A percentile compares a stretch with the other conserved stretches of the same genome.
Conservation (phyloP, 2,797 vertebrate genomes). For the Notamacropus eugenii region DNA sequence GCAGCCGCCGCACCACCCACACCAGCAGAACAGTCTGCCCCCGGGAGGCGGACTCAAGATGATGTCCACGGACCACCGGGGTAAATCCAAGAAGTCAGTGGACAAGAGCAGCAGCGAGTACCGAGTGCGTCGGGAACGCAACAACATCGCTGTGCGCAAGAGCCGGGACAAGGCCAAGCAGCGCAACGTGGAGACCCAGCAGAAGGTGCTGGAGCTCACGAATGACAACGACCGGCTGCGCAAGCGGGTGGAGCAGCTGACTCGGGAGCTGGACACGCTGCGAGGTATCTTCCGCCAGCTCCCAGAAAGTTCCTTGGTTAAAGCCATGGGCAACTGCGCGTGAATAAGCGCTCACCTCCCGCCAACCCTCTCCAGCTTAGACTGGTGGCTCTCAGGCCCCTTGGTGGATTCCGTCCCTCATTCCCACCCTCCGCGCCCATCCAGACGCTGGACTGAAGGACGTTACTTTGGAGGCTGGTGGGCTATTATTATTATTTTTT, state of each 20-base stretch:
- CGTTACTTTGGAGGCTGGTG: neutral
- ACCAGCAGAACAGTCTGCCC: slow-evolving; percentile 80
- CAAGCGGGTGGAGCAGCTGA: slow-evolving; percentile 96
- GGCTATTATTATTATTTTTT: neutral
- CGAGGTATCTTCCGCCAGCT: slow-evolving; percentile 97
- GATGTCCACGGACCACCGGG: slow-evolving; percentile 84
- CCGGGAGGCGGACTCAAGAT: slow-evolving; percentile 86
- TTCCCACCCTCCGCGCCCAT: neutral
- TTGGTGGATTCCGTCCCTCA: neutral
- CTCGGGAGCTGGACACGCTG: slow-evolving; percentile 95
- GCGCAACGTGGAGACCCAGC: slow-evolving; percentile 98
- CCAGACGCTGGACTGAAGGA: neutral
- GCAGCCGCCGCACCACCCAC: slow-evolving; percentile 79
- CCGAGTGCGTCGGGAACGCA: slow-evolving; percentile 95
- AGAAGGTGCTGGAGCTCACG: slow-evolving; percentile 95
- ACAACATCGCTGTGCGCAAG: slow-evolving; percentile 98
- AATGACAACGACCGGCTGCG: slow-evolving; percentile 95
- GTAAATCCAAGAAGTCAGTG: slow-evolving; percentile 93
- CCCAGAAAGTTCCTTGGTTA: slow-evolving; percentile 94
- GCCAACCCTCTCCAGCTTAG: slow-evolving; percentile 50
- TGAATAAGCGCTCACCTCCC: slow-evolving; percentile 75
- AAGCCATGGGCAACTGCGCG: slow-evolving; percentile 94
- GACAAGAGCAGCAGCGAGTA: slow-evolving; percentile 98
- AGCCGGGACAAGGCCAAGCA: slow-evolving; percentile 99
- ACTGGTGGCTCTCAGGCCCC: neutral